Conservation (phyloP, 2,113 vertebrate species). For the Mixornis gularis region DNA sequence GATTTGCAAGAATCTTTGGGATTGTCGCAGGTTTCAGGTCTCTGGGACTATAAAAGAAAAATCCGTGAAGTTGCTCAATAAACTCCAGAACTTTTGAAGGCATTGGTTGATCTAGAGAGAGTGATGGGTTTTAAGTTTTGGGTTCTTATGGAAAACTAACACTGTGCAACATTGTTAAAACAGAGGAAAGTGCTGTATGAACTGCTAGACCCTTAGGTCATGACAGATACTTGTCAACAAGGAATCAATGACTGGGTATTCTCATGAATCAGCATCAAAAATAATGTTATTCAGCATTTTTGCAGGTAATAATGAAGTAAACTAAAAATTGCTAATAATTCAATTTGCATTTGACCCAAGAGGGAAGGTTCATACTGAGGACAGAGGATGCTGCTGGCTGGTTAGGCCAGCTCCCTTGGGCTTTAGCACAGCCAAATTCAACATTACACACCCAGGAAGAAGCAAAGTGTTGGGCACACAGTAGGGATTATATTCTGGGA, state of each 20-base stretch:
- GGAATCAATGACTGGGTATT: background rate
- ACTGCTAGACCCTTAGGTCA: background rate
- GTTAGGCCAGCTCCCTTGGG: background rate
- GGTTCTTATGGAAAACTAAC: background rate
- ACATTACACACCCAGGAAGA: background rate
- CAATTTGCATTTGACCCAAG: background rate
- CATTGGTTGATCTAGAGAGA: background rate
- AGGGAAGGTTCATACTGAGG: accelerated
- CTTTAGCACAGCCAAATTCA: background rate
- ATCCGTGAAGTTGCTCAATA: background rate
- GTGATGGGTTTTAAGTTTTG: background rate
- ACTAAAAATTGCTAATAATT: background rate
- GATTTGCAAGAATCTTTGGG: background rate
- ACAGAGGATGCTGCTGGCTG: background rate
- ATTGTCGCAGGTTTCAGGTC: background rate
- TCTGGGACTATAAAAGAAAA: background rate
- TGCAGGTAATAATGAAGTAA: background rate
- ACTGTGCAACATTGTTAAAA: background rate
- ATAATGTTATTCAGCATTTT: background rate
- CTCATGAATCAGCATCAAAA: background rate
- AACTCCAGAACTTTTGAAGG: background rate
- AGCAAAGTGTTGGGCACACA: background rate
- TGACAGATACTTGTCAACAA: background rate
- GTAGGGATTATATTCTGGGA: background rate
- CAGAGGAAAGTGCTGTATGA: background rate